A percentile compares a stretch with the other conserved stretches of the same genome.
phyloP scores from a whole-genome alignment of 2,888 invertebrate genomes.

The Miltochrista miniata region DNA sequence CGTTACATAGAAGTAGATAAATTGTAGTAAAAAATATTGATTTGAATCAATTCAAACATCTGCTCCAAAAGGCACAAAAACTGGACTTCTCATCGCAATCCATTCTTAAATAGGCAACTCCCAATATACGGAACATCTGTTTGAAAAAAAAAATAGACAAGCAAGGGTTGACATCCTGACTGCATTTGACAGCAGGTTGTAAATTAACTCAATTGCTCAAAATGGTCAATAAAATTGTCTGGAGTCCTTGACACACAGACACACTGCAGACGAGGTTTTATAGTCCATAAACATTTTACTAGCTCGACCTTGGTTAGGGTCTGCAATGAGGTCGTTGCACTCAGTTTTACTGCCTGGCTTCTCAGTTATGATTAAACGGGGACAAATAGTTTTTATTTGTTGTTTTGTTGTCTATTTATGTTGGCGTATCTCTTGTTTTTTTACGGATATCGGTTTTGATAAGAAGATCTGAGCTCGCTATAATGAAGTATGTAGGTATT shows the following conservation, averaged over 20 bases:
- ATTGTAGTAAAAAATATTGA: too few species aligned
- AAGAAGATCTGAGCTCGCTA: not conserved
- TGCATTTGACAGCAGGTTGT: constrained; percentile 47
- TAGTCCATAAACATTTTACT: constrained; percentile 83
- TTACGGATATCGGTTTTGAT: too few species aligned
- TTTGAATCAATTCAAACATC: constrained; percentile 13
- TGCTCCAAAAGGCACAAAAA: constrained; percentile 11
- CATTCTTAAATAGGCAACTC: constrained; percentile 9
- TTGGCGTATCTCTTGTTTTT: not conserved
- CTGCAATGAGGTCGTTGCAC: constrained; percentile 81
- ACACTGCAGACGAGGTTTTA: constrained; percentile 79
- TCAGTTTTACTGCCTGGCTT: constrained; percentile 62
- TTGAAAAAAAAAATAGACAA: constrained; percentile 46
- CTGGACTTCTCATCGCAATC: constrained; percentile 10
- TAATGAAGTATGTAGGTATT: too few species aligned
- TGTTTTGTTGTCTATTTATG: constrained; percentile 16
- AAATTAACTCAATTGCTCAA: constrained; percentile 55
- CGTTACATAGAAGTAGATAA: too few species aligned
- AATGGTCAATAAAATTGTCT: constrained; percentile 77
- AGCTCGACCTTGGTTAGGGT: constrained; percentile 80
- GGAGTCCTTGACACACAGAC: constrained; percentile 82
- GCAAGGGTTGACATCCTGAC: constrained; percentile 45
- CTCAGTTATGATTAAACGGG: constrained; percentile 47
- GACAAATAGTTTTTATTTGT: not conserved
- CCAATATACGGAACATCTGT: constrained; percentile 38